Base-by-base conservation (phyloP, 2,113 vertebrate genomes). In the Catharus bicknelli region DNA sequence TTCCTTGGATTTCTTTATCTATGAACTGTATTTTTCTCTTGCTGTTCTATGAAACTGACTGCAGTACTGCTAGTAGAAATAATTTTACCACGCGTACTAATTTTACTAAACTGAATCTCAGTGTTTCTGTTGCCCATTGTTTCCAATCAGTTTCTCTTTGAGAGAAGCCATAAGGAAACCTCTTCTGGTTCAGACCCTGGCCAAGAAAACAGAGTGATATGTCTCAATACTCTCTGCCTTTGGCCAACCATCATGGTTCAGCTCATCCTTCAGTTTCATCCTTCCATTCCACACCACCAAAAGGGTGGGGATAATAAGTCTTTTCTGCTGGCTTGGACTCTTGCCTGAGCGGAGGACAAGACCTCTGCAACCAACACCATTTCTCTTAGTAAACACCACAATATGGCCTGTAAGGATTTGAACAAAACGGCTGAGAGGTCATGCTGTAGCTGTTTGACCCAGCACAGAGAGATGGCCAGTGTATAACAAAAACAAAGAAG, bases 231-330 rank as follows among this genome's bases (percentile, higher is more conserved):
- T 42, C 5, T 25, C 30, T 54, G 15, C 53, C n/a, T 86, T 43
- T 29, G 38, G 53, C 27, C 67, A 67, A 40, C 12, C 5, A 2
- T 7, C 5, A 2, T 30, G 20, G 13, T 32, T 59, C 48, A 63
- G 23, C 34, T 68, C n/a, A 43, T 34, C 9, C 12, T 67, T 83
- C 34, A 26, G 40, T 54, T 62, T 63, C 30, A 34, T 29, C 13
- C 26, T 67, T 70, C 23, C 29, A 10, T 43, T 72, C 50, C 48
- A 29, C 20, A 30, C 32, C 21, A 88, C 2, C n/a, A 50, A 40
- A 83, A 67, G 12, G 6, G 9, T 5, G 1, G 7, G 32, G 7
- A 74, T 7, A 51, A 36, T 4, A 66, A 0, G 0, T 13, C 23
- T 57, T 45, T 72, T 62, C n/a, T 67, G 15, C 17, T 70, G 38